Evolutionary conservation across 2,797 vertebrate species (phyloP).

Genomic region (Paedocypris micromegethes): DNA sequence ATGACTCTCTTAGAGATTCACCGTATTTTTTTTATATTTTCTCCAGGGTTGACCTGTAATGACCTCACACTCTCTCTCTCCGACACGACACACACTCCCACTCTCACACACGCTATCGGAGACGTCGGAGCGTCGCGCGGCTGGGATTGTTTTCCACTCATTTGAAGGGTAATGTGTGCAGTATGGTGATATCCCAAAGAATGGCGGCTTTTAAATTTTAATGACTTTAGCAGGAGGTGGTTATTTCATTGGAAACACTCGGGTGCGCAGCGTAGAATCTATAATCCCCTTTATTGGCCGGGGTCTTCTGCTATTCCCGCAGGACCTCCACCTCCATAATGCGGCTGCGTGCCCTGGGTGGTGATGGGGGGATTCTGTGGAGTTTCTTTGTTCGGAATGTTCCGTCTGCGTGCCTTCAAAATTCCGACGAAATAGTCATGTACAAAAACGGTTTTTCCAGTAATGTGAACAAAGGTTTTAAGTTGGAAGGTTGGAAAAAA

Average conservation of each 20-base stretch:
- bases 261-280: conserved; percentile 61
- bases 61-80: not conserved
- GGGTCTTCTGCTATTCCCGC: conserved; percentile 53
- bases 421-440: conserved; percentile 19
- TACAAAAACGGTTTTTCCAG: not conserved
- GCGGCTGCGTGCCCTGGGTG: conserved; percentile 24
- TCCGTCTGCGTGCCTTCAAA: conserved; percentile 49
- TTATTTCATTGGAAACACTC: conserved; percentile 69
- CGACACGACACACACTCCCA: conserved; percentile 20
- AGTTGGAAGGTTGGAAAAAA: no score
- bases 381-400: conserved; percentile 58
- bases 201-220: conserved; percentile 63
- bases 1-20: no score
- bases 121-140: conserved; percentile 15
- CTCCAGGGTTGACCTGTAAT: no score
- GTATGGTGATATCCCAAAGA: conserved; percentile 58
- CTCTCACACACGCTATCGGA: conserved; percentile 23
- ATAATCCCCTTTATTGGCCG: conserved; percentile 71
- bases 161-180: conserved; percentile 53
- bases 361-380: conserved; percentile 43
- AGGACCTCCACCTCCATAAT: conserved; percentile 49
- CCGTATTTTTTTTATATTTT: no score
- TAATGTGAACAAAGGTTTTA: no score
- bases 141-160: conserved; percentile 51
- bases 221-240: conserved; percentile 65